A percentile compares a stretch with the other conserved stretches of the same genome.
Evolutionary conservation across 1,140 invertebrate genomes (phyloP).

Genomic region (Drosophila repletoides): DNA sequence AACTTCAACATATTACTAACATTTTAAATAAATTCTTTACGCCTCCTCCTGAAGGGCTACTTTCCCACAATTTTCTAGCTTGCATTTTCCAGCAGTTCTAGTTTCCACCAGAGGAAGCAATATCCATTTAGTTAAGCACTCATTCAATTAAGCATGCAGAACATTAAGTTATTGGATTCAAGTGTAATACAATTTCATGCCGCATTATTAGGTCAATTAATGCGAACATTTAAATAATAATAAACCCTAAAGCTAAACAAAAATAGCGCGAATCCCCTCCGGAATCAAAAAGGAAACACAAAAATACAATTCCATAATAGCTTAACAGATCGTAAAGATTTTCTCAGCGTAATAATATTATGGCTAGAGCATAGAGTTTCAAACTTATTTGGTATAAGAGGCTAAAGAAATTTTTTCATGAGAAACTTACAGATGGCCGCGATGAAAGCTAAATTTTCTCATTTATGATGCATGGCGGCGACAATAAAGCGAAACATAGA

Average conservation of each 20-base stretch:
- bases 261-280: constrained; percentile 33
- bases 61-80: constrained; percentile 4
- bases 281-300: constrained; percentile 24
- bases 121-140: constrained; percentile 17
- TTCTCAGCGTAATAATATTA: constrained; percentile 52
- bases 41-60: no score
- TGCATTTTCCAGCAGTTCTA: neutral
- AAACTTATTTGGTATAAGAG: constrained; percentile 5
- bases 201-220: constrained; percentile 66
- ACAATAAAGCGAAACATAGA: constrained; percentile 66
- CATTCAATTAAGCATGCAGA: constrained; percentile 27
- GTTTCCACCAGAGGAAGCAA: neutral
- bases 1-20: no score
- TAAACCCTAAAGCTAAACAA: constrained; percentile 41
- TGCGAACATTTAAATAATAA: constrained; percentile 60
- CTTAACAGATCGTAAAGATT: constrained; percentile 71
- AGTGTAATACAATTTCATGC: constrained; percentile 57
- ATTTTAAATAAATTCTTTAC: neutral
- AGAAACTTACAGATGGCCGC: constrained; percentile 47
- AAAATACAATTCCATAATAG: constrained; percentile 59
- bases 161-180: constrained; percentile 6
- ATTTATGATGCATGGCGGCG: constrained; percentile 65
- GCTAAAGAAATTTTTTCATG: constrained; percentile 17
- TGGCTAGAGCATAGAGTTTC: neutral
- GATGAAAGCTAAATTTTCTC: constrained; percentile 65